Conservation (phyloP, 2,797 vertebrate genomes). For the Nyctibius grandis region DNA sequence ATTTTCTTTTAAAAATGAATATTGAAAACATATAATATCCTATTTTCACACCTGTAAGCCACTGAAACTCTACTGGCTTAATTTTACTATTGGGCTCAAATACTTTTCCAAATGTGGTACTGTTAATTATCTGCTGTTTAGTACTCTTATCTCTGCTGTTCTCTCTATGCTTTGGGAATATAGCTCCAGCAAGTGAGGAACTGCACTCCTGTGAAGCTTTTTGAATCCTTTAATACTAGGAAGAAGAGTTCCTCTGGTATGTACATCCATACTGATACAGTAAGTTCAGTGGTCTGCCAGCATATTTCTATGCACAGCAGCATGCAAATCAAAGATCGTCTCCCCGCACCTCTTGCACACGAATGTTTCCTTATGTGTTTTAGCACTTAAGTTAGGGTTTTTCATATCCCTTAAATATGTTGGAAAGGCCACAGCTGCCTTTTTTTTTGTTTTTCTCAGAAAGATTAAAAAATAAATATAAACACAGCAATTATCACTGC, state of each 20-base stretch:
- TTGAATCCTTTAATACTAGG: neutral
- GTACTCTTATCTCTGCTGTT: neutral
- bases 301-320: neutral
- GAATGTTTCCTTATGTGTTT: neutral
- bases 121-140: neutral
- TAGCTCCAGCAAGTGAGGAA: neutral
- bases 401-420: neutral
- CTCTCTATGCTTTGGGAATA: neutral
- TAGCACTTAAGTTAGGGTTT: neutral
- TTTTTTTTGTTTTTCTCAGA: fast-evolving
- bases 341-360: neutral
- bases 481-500: neutral
- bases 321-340: neutral
- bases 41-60: neutral
- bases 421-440: neutral
- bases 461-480: neutral
- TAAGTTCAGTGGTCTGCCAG: neutral
- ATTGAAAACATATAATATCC: neutral
- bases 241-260: neutral
- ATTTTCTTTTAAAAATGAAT: neutral
- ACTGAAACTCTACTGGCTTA: neutral
- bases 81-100: neutral
- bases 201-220: neutral
- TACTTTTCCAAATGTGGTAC: neutral
- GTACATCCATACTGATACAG: neutral